A percentile compares a stretch with the other conserved stretches of the same genome.
phyloP scores from a whole-genome alignment of 2,888 invertebrate species.

The Margaritifera margaritifera region DNA sequence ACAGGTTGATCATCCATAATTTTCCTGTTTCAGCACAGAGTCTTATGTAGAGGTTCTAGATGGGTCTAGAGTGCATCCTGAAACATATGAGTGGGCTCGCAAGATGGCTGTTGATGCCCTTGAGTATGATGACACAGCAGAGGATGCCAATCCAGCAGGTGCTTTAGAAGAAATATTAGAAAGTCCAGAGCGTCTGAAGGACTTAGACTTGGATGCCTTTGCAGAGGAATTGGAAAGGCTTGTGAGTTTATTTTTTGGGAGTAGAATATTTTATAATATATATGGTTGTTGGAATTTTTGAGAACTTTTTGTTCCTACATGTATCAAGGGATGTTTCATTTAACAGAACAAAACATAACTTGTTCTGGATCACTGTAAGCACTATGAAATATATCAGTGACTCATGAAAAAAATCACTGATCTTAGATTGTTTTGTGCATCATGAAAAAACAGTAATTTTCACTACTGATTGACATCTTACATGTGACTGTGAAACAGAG shows the following conservation, averaged over 20 bases:
- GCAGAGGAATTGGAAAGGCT: conserved; percentile 96
- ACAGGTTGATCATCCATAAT: neutral
- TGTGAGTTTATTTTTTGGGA: conserved; percentile 69
- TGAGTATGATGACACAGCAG: conserved; percentile 91
- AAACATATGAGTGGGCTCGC: conserved; percentile 99
- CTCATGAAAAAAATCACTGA: too few relatives aligned
- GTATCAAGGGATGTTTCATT: too few relatives aligned
- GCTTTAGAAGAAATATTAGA: conserved; percentile 98
- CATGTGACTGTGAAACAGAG: too few relatives aligned
- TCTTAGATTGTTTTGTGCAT: too few relatives aligned
- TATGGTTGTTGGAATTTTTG: too few relatives aligned
- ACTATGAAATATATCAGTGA: too few relatives aligned
- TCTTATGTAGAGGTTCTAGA: conserved; percentile 97
- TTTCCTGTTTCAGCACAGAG: conserved; percentile 78
- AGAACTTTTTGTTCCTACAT: too few relatives aligned
- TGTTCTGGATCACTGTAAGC: too few relatives aligned
- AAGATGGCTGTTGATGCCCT: conserved; percentile 99
- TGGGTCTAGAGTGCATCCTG: conserved; percentile 98
- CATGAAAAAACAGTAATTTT: too few relatives aligned
- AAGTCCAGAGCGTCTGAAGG: conserved; percentile 93
- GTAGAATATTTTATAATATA: neutral
- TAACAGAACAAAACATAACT: too few relatives aligned
- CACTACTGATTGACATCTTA: too few relatives aligned
- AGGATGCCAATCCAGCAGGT: conserved; percentile 93
- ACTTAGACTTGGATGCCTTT: conserved; percentile 97